phyloP scores from a whole-genome alignment of 1,140 invertebrate genomes.

The Saccostrea cuccullata region DNA sequence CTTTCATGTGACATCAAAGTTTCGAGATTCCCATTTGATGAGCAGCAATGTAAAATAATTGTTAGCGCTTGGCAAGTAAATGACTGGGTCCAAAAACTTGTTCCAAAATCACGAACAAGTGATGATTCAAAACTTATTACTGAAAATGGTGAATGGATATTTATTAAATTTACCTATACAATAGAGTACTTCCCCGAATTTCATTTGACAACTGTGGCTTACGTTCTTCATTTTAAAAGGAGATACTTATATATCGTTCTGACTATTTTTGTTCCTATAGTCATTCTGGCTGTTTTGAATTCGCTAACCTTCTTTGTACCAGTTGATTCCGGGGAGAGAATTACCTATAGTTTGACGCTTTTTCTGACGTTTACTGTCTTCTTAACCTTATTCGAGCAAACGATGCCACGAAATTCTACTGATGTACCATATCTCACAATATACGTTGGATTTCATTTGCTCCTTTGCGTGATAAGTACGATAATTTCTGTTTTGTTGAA shows the following conservation, averaged over 20 bases:
- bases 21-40: constrained; percentile 19
- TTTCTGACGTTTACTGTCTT: constrained; percentile 17
- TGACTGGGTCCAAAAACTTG: constrained; percentile 18
- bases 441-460: not conserved
- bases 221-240: not conserved
- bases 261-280: not conserved
- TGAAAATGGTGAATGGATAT: constrained; percentile 40
- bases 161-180: not conserved
- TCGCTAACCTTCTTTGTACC: not conserved
- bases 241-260: not conserved
- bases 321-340: not conserved
- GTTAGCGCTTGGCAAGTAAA: constrained; percentile 15
- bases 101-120: no score
- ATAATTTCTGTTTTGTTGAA: no score
- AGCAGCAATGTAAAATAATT: not conserved
- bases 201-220: not conserved
- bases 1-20: no score
- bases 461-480: not conserved
- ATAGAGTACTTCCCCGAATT: not conserved
- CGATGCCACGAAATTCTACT: constrained; percentile 1
- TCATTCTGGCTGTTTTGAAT: not conserved
- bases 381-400: not conserved
- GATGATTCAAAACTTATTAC: not conserved
- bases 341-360: not conserved
- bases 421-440: not conserved